Evolutionary conservation across 1,140 invertebrate genomes (phyloP).

Genomic region (Pogonomyrmex californicus): DNA sequence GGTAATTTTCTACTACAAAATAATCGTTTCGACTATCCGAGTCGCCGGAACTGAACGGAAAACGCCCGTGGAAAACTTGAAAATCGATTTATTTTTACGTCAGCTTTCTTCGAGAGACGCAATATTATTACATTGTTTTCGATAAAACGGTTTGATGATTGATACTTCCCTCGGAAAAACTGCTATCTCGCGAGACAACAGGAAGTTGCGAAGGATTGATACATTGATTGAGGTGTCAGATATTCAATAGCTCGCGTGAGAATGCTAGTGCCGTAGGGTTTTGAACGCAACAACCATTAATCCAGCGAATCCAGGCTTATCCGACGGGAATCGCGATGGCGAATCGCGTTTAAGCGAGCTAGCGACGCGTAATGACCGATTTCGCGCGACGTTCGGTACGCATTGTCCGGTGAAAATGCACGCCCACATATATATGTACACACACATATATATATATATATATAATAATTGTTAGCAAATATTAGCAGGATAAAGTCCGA

Average conservation of each 20-base stretch:
- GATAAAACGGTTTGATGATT: slow-evolving; percentile 42
- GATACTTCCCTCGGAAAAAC: slow-evolving; percentile 20
- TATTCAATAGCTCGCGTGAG: slow-evolving; percentile 40
- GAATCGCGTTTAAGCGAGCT: slow-evolving; percentile 38
- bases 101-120: not conserved
- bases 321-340: slow-evolving; percentile 21
- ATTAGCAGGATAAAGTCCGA: not conserved
- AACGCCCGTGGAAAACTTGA: not conserved
- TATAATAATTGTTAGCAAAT: slow-evolving; percentile 34
- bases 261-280: slow-evolving; percentile 39
- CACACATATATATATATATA: not conserved
- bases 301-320: slow-evolving; percentile 53
- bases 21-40: not conserved
- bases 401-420: slow-evolving; percentile 28
- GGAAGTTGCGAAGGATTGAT: slow-evolving; percentile 41
- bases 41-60: not conserved
- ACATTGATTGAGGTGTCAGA: slow-evolving; percentile 43
- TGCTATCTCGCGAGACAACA: slow-evolving; percentile 38
- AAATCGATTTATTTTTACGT: not conserved
- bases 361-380: slow-evolving; percentile 55
- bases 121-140: slow-evolving; percentile 42
- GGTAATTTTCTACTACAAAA: not conserved
- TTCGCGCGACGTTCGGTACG: slow-evolving; percentile 30
- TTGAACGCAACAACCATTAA: slow-evolving; percentile 50
- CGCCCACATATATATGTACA: not conserved